Evolutionary conservation across 1,140 invertebrate species (phyloP), one percentile per base, ranked within the genome.

Genomic region (Drosophila pallidifrons): DNA sequence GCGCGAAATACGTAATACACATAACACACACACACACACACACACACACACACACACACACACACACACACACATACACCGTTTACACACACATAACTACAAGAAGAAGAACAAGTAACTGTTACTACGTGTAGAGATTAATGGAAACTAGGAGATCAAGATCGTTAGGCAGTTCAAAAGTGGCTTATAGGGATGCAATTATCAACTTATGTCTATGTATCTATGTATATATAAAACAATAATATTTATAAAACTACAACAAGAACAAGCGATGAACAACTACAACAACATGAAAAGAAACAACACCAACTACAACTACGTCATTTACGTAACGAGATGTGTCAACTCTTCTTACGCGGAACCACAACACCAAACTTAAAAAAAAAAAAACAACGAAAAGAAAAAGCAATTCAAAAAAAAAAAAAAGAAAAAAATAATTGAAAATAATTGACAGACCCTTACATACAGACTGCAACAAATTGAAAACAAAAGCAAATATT

Each of bases 391-490:
- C 52, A 54, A 57, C 59, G 16, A 32, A 25, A 64, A 52, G 32
- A 43, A 59, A 16, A 63, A 30, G 20, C 20, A 25, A 25, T 25
- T 25, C 35, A 11, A 41, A 8, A 52, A 25, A 59, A 35, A 32
- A 13, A 41, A 51, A 15, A 64, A 46, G 32, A 70, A 55, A 58
- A 70, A 16, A 47, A 13, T 13, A 43, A 43, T n/a, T 43, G 41
- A 32, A 66, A 58, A 61, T 41, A 70, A n/a, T 75, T n/a, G 57
- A 57, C 58, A 64, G 46, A 79, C 49, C 49, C 28, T 55, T 64
- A 74, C 63, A 60, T 57, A 59, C 71, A 54, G 68, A 82, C 69
- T 74, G 61, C 25, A 43, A 67, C n/a, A 13, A 54, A 30, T 25
- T 5, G 8, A 20, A 54, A 25, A 60, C 4, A 15, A 10, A 52